Evolutionary conservation across 2,113 vertebrate genomes (phyloP).

Genomic region (Cynopterus brachyotis): DNA sequence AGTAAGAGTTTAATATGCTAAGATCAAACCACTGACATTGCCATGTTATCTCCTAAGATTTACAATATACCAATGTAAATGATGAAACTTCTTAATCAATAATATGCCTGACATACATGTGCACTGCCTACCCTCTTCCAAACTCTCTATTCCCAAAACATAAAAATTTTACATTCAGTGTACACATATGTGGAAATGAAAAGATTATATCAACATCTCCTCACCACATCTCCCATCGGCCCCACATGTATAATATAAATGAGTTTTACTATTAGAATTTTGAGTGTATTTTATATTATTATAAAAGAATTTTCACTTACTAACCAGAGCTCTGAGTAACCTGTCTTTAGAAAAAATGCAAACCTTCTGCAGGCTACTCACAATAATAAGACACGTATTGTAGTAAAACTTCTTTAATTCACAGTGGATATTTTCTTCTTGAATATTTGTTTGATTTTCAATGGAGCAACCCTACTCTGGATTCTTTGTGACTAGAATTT

Average conservation of each 20-base stretch:
- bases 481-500: conserved; percentile 8
- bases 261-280: neutral
- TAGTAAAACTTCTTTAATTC: neutral
- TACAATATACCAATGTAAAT: neutral
- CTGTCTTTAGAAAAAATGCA: neutral
- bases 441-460: conserved; percentile 11
- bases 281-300: neutral
- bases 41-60: neutral
- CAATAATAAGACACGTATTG: neutral
- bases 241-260: neutral
- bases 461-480: neutral
- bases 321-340: neutral
- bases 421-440: neutral
- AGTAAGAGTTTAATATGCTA: neutral
- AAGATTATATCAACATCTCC: neutral
- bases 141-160: neutral
- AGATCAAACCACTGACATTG: neutral
- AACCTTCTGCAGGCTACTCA: neutral
- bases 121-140: neutral
- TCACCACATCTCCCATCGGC: neutral
- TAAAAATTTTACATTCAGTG: neutral
- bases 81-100: neutral
- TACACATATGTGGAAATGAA: neutral
- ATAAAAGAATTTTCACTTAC: neutral
- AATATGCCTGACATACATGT: neutral